Evolutionary conservation across 1,140 invertebrate species (phyloP), one percentile per base, ranked within the genome.

Genomic region (Brachionus calyciflorus): DNA sequence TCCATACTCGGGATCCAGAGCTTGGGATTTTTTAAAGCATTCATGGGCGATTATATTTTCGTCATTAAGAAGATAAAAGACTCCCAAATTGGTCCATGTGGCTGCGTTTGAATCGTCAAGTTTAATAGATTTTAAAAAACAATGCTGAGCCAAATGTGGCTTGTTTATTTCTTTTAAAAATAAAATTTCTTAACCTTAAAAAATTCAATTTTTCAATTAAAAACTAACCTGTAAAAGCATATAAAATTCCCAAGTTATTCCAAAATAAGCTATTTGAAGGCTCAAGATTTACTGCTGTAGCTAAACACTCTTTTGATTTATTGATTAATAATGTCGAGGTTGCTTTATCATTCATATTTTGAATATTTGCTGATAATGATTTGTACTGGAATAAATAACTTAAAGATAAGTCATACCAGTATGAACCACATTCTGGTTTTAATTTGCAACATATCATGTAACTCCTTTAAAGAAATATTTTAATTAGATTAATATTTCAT

Each of bases 381-480:
- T 30, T 37, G 51, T 73, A 55, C 19, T 73, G 46, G 14, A 51
- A 51, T 3, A 73, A 49, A 55, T 73, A 73, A 21, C 46, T 37
- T 17, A 73, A 21, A 14, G 46, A 49, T 19, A 73, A 14, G 30
- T 73, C 69, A 17, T 51, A 73, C 44, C n/a, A 73, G 24, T 73
- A 73, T 5, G 46, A 37, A 37, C 46, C 69, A 51, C 46, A 51
- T 14, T 73, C 69, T 33, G 69, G 69, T 51, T 49, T 73, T 4
- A 73, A 33, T 33, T 55, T 49, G 14, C 69, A 73, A 40, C 69
- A 73, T n/a, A 73, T 73, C 21, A 33, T 51, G 33, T 73, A 73
- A 65, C 60, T 51, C 46, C 69, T 73, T 10, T 19, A n/a, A 60
- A 33, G 1, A 26, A 33, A 3, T 4, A 12, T 17, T 40, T 65